Conservation (phyloP, 2,113 vertebrate genomes). For the Rhizomys pruinosus region DNA sequence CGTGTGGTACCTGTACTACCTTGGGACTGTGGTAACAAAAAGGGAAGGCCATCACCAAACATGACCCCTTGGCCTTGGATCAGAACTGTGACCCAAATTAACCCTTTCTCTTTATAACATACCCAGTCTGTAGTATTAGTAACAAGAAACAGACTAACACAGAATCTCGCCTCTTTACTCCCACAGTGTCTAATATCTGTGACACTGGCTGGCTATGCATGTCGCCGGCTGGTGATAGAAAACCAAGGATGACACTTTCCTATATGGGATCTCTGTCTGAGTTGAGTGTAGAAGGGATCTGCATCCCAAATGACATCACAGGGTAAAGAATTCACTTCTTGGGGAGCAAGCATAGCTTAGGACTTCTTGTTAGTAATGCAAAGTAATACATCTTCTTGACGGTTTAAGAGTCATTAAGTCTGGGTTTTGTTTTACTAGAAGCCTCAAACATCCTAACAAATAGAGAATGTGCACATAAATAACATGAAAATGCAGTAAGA, state of each 20-base stretch:
- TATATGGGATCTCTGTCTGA: not conserved
- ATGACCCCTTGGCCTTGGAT: not conserved
- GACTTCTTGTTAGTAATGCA: no score
- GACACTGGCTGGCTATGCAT: no score
- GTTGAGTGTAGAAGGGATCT: not conserved
- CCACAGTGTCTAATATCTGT: not conserved
- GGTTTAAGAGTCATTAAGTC: not conserved
- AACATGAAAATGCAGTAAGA: not conserved
- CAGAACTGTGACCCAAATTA: not conserved
- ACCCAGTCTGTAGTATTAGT: not conserved
- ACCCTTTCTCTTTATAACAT: no score
- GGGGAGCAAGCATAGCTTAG: not conserved
- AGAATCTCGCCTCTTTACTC: not conserved
- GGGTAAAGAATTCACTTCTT: not conserved
- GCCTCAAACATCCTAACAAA: slow-evolving; percentile 14
- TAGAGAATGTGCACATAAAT: not conserved
- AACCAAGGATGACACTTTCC: not conserved
- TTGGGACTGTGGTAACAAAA: not conserved
- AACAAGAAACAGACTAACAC: not conserved
- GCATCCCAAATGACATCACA: not conserved
- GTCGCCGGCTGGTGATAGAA: not conserved
- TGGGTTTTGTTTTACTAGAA: slow-evolving; percentile 27
- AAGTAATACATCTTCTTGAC: not conserved
- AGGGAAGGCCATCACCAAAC: not conserved
- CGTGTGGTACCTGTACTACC: not conserved